Conservation (phyloP, 1,140 invertebrate genomes). For the Tenebrio molitor region DNA sequence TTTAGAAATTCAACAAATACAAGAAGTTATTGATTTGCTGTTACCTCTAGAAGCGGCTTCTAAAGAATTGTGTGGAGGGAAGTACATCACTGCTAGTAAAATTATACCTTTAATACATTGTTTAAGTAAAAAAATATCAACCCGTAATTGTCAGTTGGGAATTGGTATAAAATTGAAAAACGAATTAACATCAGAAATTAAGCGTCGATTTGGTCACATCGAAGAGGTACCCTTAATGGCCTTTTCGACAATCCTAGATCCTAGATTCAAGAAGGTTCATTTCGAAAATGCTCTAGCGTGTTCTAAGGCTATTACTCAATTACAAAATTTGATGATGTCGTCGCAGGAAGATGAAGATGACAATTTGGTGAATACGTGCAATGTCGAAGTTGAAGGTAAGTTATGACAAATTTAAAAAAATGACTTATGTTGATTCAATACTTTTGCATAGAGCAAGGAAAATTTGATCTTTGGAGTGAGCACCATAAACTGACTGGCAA, state of each 20-base stretch:
- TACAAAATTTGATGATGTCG: not conserved
- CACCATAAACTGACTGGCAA: no score
- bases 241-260: conserved; percentile 20
- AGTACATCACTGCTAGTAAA: no score
- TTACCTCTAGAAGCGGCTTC: no score
- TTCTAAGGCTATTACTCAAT: not conserved
- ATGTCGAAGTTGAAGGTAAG: no score
- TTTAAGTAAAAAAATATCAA: not conserved
- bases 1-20: conserved; percentile 4
- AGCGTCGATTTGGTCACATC: not conserved
- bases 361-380: no score
- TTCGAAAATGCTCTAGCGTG: conserved; percentile 16
- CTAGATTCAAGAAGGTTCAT: conserved; percentile 26
- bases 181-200: conserved; percentile 3
- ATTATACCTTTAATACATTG: no score
- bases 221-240: conserved; percentile 18
- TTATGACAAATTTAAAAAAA: no score
- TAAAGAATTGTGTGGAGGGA: no score
- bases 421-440: no score
- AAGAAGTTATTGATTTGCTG: no score
- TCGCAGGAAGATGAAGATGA: not conserved
- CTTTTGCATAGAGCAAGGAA: no score
- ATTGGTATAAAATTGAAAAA: conserved; percentile 19
- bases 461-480: no score
- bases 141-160: not conserved